Conservation (phyloP, 1,140 invertebrate genomes). For the Drosophila prosaltans region DNA sequence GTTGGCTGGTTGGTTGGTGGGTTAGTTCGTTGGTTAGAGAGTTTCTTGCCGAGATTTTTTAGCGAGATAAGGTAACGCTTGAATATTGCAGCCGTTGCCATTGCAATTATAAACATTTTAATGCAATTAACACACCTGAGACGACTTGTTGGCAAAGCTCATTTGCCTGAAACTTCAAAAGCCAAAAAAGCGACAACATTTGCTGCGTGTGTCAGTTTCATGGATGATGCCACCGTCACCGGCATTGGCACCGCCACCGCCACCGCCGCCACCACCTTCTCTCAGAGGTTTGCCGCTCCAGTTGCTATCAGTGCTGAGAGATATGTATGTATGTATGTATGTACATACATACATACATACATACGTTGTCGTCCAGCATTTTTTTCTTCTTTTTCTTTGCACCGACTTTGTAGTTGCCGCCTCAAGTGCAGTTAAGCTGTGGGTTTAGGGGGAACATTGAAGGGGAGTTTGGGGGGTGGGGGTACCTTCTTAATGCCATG, state of each 20-base stretch:
- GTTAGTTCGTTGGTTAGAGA: too few species aligned
- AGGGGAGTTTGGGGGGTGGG: constrained; percentile 26
- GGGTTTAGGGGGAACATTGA: constrained; percentile 20
- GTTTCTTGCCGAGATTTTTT: constrained; percentile 39
- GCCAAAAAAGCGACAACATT: constrained; percentile 64
- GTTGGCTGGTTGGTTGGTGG: neutral
- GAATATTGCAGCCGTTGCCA: constrained; percentile 37
- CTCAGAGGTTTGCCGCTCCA: constrained; percentile 62
- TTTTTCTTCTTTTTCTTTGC: constrained; percentile 16
- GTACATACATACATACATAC: constrained; percentile 4
- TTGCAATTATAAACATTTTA: constrained; percentile 82
- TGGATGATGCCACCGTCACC: constrained; percentile 36
- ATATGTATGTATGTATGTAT: constrained; percentile 26
- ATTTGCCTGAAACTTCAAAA: constrained; percentile 76
- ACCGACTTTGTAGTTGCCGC: constrained; percentile 49
- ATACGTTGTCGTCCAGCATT: constrained; percentile 59
- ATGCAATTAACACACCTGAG: constrained; percentile 68
- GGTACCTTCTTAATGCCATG: constrained; percentile 57
- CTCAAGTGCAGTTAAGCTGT: constrained; percentile 33
- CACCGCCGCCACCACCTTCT: constrained; percentile 40
- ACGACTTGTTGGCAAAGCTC: constrained; percentile 31
- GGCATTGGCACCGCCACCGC: constrained; percentile 3
- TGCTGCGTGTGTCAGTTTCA: constrained; percentile 69
- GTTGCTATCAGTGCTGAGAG: constrained; percentile 55
- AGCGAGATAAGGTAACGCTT: constrained; percentile 32